A percentile compares a stretch with the other conserved stretches of the same genome.
Conservation (phyloP, 2,888 invertebrate species). For the Danaus chrysippus region DNA sequence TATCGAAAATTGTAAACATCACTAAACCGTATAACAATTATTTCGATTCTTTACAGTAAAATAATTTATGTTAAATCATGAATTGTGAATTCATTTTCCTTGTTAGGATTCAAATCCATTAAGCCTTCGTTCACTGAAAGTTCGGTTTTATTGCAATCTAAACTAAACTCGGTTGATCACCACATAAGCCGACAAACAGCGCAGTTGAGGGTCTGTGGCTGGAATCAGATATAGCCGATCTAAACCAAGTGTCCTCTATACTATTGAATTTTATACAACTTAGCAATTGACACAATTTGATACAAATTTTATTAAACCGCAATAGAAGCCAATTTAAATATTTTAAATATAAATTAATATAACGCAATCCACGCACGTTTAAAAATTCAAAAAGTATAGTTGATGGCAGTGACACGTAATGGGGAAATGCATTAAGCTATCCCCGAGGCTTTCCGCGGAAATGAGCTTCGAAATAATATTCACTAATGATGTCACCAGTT, state of each 20-base stretch:
- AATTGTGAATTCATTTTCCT: too few relatives aligned
- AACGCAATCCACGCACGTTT: conserved; percentile 11
- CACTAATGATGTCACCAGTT: conserved; percentile 52
- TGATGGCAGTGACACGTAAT: conserved; percentile 59
- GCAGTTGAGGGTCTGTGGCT: conserved; percentile 53
- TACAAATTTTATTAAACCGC: neutral
- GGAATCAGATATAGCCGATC: conserved; percentile 47
- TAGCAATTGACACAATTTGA: conserved; percentile 40
- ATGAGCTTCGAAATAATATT: conserved; percentile 57
- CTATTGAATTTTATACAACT: conserved; percentile 54
- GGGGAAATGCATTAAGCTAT: conserved; percentile 63
- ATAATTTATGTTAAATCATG: too few relatives aligned
- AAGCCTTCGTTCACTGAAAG: conserved; percentile 32
- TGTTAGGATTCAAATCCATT: conserved; percentile 20
- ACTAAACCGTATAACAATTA: too few relatives aligned
- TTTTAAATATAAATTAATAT: conserved; percentile 12
- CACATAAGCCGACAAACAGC: conserved; percentile 58
- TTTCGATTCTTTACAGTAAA: too few relatives aligned
- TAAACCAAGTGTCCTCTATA: conserved; percentile 46
- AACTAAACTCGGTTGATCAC: conserved; percentile 60
- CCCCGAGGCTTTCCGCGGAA: conserved; percentile 42
- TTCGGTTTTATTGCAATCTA: conserved; percentile 66
- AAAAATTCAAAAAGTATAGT: conserved; percentile 39
- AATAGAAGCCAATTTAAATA: neutral
- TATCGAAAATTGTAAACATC: too few relatives aligned